Base-by-base conservation (phyloP, 2,797 vertebrate genomes). In the Mormyrus proboscirostris region DNA sequence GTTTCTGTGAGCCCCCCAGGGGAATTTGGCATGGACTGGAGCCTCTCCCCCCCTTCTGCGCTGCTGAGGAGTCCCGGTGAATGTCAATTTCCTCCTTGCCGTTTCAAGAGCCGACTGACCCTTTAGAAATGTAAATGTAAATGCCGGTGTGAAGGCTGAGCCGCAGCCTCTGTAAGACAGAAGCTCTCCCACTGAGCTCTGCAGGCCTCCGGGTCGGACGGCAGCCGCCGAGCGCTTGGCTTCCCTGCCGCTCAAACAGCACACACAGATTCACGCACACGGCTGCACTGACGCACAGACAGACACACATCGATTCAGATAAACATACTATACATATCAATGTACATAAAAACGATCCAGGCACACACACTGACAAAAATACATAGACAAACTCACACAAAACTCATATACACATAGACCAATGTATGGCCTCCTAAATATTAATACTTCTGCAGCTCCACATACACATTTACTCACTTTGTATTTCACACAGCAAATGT, bases 111-210 rank as follows among this genome's bases (percentile, higher is more conserved):
- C 85, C 57, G 22, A 25, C 85, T 25, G 85, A 22, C 51, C 85
- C 85, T 86, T 86, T 33, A 86, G 85, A 86, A 86, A 50, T 86
- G 85, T 33, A 86, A 86, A 50, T 86, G 84, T 16, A 86, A 86
- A 86, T 51, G 85, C 51, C 14, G 29, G 50, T 19, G 50, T 53
- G 5, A 16, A 55, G 49, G 85, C 22, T 53, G n/a, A 29, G 25
- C 83, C 33, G 62, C 25, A 69, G 62, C 33, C 69, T 76, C 16
- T 41, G 5, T 38, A 76, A 76, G 69, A 69, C 22, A 69, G 29
- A 38, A 38, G 33, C 33, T 76, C 69, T 76, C 69, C 69, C 69
- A 76, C 69, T 16, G 69, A 76, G 69, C 69, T 41, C 69, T 6
- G 33, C 5, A 2, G 69, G 69, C 38, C 69, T 16, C 12, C 33